Percentiles rank a stretch among this genome's conserved stretches.
Conservation (phyloP, 2,888 invertebrate genomes). For the Gymnocheta viridis region DNA sequence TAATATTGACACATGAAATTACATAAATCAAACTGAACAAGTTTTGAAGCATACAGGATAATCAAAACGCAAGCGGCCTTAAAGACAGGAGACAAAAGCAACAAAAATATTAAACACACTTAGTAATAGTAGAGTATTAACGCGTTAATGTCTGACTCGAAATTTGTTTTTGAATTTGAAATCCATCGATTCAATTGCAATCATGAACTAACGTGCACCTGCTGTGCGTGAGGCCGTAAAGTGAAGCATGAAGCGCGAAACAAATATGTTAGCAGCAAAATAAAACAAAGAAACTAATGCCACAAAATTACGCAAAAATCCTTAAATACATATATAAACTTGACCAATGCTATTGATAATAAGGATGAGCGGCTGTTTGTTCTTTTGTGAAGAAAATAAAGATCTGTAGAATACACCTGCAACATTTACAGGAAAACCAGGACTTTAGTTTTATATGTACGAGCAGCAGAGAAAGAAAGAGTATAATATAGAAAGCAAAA, state of each 20-base stretch:
- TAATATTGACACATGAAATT: slow-evolving; percentile 65
- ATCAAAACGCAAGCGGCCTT: slow-evolving; percentile 32
- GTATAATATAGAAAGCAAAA: slow-evolving; percentile 1
- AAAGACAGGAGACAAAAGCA: background rate
- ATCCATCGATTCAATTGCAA: slow-evolving; percentile 36
- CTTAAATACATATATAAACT: slow-evolving; percentile 65
- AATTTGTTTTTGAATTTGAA: slow-evolving; percentile 34
- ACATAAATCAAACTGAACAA: slow-evolving; percentile 43
- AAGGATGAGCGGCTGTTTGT: slow-evolving; percentile 17
- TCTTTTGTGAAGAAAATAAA: slow-evolving; percentile 48
- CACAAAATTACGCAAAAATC: slow-evolving; percentile 70
- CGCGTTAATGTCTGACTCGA: slow-evolving; percentile 47
- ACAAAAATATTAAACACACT: slow-evolving; percentile 35
- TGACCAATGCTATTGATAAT: slow-evolving; percentile 50
- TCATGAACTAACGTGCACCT: slow-evolving; percentile 69
- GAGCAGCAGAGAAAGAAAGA: background rate
- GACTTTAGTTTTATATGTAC: slow-evolving; percentile 44
- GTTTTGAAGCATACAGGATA: slow-evolving; percentile 49
- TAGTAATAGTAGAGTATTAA: slow-evolving; percentile 65
- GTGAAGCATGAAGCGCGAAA: slow-evolving; percentile 58
- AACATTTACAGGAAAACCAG: slow-evolving; percentile 49
- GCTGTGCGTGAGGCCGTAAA: slow-evolving; percentile 72
- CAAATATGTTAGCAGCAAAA: slow-evolving; percentile 53
- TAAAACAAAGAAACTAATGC: slow-evolving; percentile 55
- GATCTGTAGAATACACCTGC: slow-evolving; percentile 66